Evolutionary conservation across 1,140 invertebrate species (phyloP).

Genomic region (Drosophila tani): DNA sequence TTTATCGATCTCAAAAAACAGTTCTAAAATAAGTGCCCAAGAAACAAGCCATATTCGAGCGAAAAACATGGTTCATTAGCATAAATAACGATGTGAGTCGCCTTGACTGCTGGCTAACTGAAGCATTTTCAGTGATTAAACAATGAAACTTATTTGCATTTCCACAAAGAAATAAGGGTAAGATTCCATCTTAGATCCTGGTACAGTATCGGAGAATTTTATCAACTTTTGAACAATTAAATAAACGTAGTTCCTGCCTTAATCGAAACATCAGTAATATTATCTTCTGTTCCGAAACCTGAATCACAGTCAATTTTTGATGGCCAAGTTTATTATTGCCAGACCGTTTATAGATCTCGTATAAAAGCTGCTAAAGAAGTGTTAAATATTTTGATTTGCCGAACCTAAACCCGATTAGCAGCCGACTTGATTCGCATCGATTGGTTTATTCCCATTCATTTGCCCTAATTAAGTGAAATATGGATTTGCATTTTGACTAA

Average conservation of each 20-base stretch:
- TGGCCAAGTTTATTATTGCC: not conserved
- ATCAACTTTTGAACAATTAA: not conserved
- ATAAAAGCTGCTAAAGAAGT: conserved; percentile 17
- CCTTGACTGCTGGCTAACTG: conserved; percentile 16
- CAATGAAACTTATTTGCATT: conserved; percentile 19
- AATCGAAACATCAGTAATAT: not conserved
- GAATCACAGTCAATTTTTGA: not conserved
- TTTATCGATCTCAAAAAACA: conserved; percentile 26
- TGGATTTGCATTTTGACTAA: conserved; percentile 14
- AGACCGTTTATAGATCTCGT: conserved; percentile 20
- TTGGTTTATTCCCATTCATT: conserved; percentile 15
- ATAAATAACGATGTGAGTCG: conserved; percentile 12
- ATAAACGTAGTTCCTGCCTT: not conserved
- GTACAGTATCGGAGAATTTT: not conserved
- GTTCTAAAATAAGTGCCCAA: conserved; percentile 12
- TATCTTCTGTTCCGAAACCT: conserved; percentile 1
- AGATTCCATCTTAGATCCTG: not conserved
- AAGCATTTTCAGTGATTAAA: not conserved
- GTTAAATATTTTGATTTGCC: conserved; percentile 2
- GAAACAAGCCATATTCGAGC: not conserved
- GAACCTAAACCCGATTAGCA: conserved; percentile 1
- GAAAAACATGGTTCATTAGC: conserved; percentile 16
- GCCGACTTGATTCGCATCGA: conserved; percentile 7
- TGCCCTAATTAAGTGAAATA: conserved; percentile 16
- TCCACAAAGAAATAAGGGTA: not conserved